Evolutionary conservation across 2,113 vertebrate genomes (phyloP).

Genomic region (Bos indicus): DNA sequence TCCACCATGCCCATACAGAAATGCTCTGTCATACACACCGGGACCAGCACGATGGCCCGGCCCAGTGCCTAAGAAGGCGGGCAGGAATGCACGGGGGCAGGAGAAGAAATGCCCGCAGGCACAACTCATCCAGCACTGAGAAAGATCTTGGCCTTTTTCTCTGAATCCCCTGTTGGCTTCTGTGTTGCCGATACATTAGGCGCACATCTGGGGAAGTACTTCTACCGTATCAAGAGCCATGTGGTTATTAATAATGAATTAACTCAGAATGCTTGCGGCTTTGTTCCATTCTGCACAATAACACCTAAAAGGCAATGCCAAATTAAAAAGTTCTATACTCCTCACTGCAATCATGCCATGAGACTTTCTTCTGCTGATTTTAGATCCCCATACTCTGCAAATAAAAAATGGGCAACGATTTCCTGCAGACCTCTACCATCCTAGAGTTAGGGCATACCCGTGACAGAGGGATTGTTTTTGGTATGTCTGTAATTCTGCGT

Average conservation of each 20-base stretch:
- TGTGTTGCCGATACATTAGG: too few species aligned
- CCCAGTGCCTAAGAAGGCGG: neutral
- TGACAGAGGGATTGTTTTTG: neutral
- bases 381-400: neutral
- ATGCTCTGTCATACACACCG: neutral
- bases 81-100: neutral
- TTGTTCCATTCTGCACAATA: neutral
- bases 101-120: neutral
- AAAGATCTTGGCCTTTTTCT: neutral
- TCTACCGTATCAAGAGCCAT: neutral
- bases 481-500: neutral
- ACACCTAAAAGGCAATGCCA: neutral
- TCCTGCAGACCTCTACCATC: neutral
- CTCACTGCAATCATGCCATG: neutral
- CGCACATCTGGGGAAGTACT: neutral
- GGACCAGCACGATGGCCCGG: neutral
- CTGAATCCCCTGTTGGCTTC: neutral
- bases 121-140: neutral
- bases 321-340: neutral
- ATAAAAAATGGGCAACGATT: neutral
- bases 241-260: neutral
- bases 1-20: neutral
- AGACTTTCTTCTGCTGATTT: neutral
- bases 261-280: neutral
- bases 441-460: neutral